Conservation (phyloP, 2,888 invertebrate species). For the Xestoiulus laeticollis region DNA sequence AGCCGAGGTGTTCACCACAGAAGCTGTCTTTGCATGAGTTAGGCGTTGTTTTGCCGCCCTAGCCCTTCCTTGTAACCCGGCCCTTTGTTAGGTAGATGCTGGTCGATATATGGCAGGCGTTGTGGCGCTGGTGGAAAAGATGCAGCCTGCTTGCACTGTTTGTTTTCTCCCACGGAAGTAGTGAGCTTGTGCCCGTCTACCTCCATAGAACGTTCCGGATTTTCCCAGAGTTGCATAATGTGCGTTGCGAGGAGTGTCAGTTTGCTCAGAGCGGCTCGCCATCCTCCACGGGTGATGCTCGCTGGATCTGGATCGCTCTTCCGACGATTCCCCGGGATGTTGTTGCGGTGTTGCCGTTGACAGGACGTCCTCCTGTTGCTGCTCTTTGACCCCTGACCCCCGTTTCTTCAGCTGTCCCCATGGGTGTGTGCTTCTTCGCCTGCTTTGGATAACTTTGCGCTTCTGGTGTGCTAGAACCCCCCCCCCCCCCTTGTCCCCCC, state of each 20-base stretch:
- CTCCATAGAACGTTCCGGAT: neutral
- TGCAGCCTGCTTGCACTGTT: neutral
- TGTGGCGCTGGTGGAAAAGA: neutral
- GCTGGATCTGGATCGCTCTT: neutral
- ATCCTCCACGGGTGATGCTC: neutral
- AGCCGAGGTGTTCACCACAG: neutral
- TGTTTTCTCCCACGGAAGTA: conserved; percentile 20
- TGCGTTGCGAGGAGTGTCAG: neutral
- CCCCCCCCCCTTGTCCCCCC: neutral
- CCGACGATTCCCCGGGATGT: neutral
- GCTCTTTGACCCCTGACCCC: neutral
- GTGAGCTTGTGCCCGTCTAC: neutral
- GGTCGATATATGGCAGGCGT: conserved; percentile 20
- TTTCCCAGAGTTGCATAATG: conserved; percentile 5
- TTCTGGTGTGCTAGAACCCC: neutral
- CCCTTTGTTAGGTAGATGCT: conserved; percentile 20
- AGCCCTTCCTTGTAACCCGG: neutral
- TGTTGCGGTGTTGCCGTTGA: neutral
- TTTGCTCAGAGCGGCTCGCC: neutral
- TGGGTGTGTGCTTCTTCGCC: neutral
- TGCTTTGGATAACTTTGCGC: neutral
- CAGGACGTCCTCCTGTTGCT: neutral
- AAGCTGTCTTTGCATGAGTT: neutral
- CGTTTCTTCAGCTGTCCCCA: neutral
- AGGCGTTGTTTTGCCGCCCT: neutral